These are phyloP conservation scores for Corythornis cristatus DNA, from an alignment of 2,113 vertebrate species.

Conservation along the genomic window DNA sequence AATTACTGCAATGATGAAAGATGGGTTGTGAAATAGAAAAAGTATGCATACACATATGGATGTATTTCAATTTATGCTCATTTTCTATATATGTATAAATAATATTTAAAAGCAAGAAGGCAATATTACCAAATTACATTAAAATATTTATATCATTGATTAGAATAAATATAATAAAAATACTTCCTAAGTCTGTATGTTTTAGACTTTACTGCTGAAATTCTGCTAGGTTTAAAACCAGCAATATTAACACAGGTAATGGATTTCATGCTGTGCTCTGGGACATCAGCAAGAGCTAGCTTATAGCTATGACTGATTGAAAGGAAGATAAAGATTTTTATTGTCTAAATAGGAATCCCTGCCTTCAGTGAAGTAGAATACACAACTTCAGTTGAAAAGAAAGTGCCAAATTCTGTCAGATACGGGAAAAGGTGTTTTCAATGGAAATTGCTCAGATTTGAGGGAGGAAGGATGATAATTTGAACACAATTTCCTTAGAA, in stretches of 20 bases:
- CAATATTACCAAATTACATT: conserved; percentile 2
- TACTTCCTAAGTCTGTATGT: conserved; percentile 16
- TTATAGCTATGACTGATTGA: conserved; percentile 4
- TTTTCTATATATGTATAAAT: not conserved
- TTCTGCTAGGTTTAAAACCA: conserved; percentile 25
- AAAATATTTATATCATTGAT: conserved; percentile 25
- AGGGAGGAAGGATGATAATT: not conserved
- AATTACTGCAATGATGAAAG: conserved; percentile 37
- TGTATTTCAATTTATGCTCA: not conserved
- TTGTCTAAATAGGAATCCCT: not conserved
- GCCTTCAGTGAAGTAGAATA: not conserved
- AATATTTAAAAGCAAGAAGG: not conserved
- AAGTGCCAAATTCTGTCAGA: not conserved
- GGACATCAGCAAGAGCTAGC: conserved; percentile 6
- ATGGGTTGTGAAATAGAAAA: conserved; percentile 8
- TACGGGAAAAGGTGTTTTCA: not conserved
- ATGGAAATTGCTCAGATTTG: not conserved
- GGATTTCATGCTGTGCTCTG: conserved; percentile 41
- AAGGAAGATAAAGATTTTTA: conserved; percentile 33
- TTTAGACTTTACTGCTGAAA: conserved; percentile 40
- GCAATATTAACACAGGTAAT: conserved; percentile 40
- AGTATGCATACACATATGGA: not conserved
- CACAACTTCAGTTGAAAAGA: not conserved
- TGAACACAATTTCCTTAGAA: not conserved
- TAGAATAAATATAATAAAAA: conserved; percentile 40